Percentiles rank a stretch among this genome's conserved stretches.
These are phyloP conservation scores for Euborellia annulipes DNA, from an alignment of 1,140 invertebrate genomes.

Conservation along the genomic window DNA sequence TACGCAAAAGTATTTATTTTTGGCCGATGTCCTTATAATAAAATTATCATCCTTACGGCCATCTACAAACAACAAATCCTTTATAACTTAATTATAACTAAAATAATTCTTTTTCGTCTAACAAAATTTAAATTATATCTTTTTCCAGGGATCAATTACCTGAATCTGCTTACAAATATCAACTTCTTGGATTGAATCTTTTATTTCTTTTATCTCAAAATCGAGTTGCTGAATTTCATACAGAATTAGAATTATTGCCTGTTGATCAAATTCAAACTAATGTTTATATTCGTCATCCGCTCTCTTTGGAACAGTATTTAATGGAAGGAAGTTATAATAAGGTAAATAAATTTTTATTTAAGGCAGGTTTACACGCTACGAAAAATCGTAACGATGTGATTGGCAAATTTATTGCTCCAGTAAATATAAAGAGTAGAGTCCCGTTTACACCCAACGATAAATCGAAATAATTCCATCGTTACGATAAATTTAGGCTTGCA, in stretches of 20 bases:
- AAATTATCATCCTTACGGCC: no score
- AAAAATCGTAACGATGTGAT: no score
- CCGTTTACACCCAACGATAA: no score
- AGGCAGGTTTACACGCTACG: no score
- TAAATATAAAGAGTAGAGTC: no score
- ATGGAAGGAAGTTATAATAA: slow-evolving; percentile 99
- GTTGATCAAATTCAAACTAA: slow-evolving; percentile 84
- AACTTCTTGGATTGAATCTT: slow-evolving; percentile 87
- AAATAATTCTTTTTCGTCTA: not conserved
- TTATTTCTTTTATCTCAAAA: slow-evolving; percentile 93
- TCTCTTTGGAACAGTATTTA: slow-evolving; percentile 92
- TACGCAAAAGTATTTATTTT: no score
- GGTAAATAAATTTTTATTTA: slow-evolving; percentile 28
- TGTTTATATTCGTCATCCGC: slow-evolving; percentile 86
- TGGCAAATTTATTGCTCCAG: no score
- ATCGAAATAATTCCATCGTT: no score
- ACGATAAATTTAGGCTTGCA: no score
- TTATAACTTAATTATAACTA: not conserved
- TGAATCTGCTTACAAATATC: slow-evolving; percentile 89
- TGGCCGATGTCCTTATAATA: no score
- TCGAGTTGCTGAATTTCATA: slow-evolving; percentile 95
- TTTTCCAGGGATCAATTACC: slow-evolving; percentile 53
- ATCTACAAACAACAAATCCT: no score
- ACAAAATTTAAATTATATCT: slow-evolving; percentile 8
- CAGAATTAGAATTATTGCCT: slow-evolving; percentile 88